Conservation (phyloP, 2,888 invertebrate species). For the Drosophila formosana region DNA sequence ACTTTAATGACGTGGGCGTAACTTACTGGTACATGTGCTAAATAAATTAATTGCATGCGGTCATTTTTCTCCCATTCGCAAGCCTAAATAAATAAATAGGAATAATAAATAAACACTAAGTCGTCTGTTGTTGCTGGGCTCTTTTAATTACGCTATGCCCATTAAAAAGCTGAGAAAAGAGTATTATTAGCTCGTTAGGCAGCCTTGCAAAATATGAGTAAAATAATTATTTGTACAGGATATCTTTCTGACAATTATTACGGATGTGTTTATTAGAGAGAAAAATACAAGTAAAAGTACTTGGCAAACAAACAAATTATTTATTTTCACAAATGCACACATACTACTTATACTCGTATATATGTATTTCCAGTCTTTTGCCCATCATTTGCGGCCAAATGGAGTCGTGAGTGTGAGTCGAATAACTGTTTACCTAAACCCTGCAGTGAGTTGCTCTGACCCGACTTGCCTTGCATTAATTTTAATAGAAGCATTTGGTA, state of each 20-base stretch:
- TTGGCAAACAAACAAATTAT: constrained; percentile 2
- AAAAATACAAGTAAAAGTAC: constrained; percentile 3
- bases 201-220: no score
- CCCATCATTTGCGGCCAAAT: constrained; percentile 7
- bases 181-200: not conserved
- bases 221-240: not conserved
- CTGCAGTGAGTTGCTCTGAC: not conserved
- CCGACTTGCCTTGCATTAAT: constrained; percentile 9
- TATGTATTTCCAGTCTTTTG: not conserved
- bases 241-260: not conserved
- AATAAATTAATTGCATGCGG: constrained; percentile 11
- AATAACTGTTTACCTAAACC: constrained; percentile 11
- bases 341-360: not conserved
- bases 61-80: constrained; percentile 3
- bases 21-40: constrained; percentile 8
- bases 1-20: constrained; percentile 2
- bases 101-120: constrained; percentile 23
- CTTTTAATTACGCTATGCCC: not conserved
- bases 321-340: constrained; percentile 7
- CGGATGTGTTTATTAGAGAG: not conserved
- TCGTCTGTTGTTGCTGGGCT: not conserved
- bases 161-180: constrained; percentile 1
- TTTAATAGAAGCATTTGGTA: constrained; percentile 14
- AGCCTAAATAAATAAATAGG: constrained; percentile 19
- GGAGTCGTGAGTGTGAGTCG: not conserved